These are phyloP conservation scores for Automeris io DNA, from an alignment of 2,888 invertebrate species.

Conservation along the genomic window DNA sequence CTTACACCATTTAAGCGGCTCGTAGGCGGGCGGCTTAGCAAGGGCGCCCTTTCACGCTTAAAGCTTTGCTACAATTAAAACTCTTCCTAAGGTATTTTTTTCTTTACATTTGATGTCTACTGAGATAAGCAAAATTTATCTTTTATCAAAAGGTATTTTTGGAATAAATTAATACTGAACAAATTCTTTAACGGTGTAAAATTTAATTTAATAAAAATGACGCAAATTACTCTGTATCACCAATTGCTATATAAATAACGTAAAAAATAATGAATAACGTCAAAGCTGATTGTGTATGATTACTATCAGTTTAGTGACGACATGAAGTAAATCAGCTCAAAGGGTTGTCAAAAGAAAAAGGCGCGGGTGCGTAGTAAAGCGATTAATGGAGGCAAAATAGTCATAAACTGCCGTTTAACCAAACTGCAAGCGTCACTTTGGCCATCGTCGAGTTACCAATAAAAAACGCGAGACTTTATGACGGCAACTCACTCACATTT, in stretches of 20 bases:
- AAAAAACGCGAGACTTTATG: constrained; percentile 77
- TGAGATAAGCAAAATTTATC: too few relatives aligned
- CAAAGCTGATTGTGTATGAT: neutral
- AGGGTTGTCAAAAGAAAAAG: constrained; percentile 54
- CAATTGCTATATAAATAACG: too few relatives aligned
- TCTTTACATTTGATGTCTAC: too few relatives aligned
- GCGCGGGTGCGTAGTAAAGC: constrained; percentile 73
- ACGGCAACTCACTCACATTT: constrained; percentile 77
- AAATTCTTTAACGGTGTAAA: too few relatives aligned
- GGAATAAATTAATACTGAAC: too few relatives aligned
- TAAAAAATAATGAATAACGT: too few relatives aligned
- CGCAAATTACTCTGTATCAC: too few relatives aligned
- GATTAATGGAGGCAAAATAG: constrained; percentile 77
- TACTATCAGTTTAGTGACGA: neutral
- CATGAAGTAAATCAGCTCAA: constrained; percentile 19
- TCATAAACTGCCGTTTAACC: constrained; percentile 76
- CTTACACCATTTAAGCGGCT: constrained; percentile 22
- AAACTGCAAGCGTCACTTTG: constrained; percentile 75
- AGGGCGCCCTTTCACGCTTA: constrained; percentile 20
- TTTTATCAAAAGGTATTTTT: too few relatives aligned
- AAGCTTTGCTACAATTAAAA: neutral
- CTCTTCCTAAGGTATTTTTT: too few relatives aligned
- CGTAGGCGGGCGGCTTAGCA: constrained; percentile 47
- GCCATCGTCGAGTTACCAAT: constrained; percentile 69
- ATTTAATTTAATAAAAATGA: too few relatives aligned